Evolutionary conservation across 64 coral and sea anemone genomes (phyloP), one percentile per base, ranked within the genome.

Genomic region (Platygyra sinensis): DNA sequence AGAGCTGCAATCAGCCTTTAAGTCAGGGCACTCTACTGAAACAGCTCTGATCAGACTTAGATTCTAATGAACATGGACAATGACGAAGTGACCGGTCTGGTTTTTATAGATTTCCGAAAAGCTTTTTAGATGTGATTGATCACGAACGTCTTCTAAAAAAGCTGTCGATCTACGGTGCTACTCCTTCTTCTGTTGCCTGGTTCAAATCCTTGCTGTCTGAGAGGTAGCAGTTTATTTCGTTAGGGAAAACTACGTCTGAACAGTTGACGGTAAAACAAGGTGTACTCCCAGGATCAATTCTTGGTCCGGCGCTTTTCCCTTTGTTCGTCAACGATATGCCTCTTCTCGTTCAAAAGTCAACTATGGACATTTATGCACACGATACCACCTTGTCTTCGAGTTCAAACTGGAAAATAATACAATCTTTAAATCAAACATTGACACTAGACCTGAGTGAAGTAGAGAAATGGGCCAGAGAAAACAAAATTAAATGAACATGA

Each of bases 241-340:
- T 74, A 31, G 72, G 72, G 72, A 74, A 74, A 74, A 28, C 30
- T 10, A 74, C 10, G 36, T 74, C 72, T 31, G 31, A 36, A 36
- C 27, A 31, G 11, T 28, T 31, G 25, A 31, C 72, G 10, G 17
- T 91, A 8, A 80, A 52, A 13, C 80, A 91, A 29, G 89, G 89
- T 9, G 80, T 91, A 24, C 89, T 80, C n/a, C 89, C 86, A 39
- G 72, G 72, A 8, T 36, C 33, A 36, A 36, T 36, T 36, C 33
- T 36, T 36, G 33, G 3, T 36, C 29, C 72, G 72, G 72, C 16
- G 30, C 72, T 74, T 31, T 74, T 74, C 72, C 29, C 36, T 31
- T 6, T 77, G 14, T 84, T 91, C 38, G 69, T 91, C 30, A 91
- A 91, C 24, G 89, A 91, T n/a, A 46, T 52, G 20, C 75, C 75